Evolutionary conservation across 2,797 vertebrate genomes (phyloP).

Genomic region (Dicrostonyx torquatus): DNA sequence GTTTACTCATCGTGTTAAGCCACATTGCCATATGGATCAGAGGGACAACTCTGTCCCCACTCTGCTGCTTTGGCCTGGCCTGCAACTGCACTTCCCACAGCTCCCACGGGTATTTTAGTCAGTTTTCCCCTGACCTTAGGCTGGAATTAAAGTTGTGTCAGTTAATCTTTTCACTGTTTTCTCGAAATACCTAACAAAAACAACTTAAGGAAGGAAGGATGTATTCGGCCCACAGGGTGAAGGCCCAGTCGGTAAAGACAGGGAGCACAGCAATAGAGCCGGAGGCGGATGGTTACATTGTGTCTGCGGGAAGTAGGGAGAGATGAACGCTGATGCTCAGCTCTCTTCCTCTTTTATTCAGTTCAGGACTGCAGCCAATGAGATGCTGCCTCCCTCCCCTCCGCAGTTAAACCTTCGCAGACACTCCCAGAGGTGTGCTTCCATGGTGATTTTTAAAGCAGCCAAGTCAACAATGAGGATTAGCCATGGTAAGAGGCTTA

Average conservation of each 20-base stretch:
- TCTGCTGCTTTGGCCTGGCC: not conserved
- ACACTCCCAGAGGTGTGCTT: not conserved
- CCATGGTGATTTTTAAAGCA: not conserved
- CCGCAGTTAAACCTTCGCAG: not conserved
- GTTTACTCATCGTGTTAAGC: not conserved
- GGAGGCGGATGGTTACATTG: not conserved
- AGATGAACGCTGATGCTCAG: not conserved
- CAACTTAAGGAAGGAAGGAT: not conserved
- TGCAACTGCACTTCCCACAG: not conserved
- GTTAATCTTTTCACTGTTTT: not conserved
- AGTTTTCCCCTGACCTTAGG: not conserved
- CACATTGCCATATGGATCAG: not conserved
- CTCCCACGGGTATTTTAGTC: not conserved
- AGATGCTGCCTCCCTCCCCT: not conserved
- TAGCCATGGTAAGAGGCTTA: conserved; percentile 7
- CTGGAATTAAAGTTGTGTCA: conserved; percentile 11
- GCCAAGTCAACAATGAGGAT: not conserved
- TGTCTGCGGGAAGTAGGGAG: no score
- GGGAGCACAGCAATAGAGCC: not conserved
- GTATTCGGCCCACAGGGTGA: not conserved
- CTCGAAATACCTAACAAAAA: not conserved
- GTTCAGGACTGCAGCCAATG: not conserved
- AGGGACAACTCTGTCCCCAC: not conserved
- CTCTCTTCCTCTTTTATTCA: not conserved
- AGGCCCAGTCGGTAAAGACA: not conserved